A percentile compares a stretch with the other conserved stretches of the same genome.
These are phyloP conservation scores for Lineus longissimus DNA, from an alignment of 1,140 invertebrate species.

Conservation along the genomic window DNA sequence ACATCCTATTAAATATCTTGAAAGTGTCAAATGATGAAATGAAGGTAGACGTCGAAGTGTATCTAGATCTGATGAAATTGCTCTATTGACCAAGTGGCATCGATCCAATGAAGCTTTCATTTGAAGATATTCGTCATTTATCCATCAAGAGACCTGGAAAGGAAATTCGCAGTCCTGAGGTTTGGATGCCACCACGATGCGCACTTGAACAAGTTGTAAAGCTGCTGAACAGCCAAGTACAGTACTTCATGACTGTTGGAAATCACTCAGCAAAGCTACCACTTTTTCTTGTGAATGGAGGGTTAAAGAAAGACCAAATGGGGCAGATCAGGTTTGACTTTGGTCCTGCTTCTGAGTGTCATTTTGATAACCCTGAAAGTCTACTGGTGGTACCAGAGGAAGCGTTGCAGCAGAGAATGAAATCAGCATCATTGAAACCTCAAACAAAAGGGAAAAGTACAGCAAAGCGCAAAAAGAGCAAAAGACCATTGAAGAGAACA, in stretches of 20 bases:
- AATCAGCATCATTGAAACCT: too few relatives aligned
- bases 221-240: neutral
- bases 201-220: conserved; percentile 1
- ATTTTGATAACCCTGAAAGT: too few relatives aligned
- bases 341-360: neutral
- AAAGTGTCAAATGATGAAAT: neutral
- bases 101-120: too few relatives aligned
- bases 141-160: neutral
- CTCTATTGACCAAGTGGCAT: neutral
- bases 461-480: too few relatives aligned
- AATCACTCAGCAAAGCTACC: neutral
- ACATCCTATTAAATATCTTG: neutral
- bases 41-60: neutral
- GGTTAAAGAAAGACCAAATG: neutral
- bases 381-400: too few relatives aligned
- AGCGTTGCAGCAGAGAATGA: too few relatives aligned
- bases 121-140: too few relatives aligned
- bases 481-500: too few relatives aligned
- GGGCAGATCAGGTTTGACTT: conserved; percentile 14
- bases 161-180: neutral
- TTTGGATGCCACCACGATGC: conserved; percentile 5
- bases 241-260: conserved; percentile 14
- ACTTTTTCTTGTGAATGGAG: conserved; percentile 9
- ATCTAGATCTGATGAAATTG: conserved; percentile 4
- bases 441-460: too few relatives aligned